A percentile compares a stretch with the other conserved stretches of the same genome.
These are phyloP conservation scores for Tympanoctomys barrerae DNA, from an alignment of 2,797 vertebrate species.

Conservation along the genomic window DNA sequence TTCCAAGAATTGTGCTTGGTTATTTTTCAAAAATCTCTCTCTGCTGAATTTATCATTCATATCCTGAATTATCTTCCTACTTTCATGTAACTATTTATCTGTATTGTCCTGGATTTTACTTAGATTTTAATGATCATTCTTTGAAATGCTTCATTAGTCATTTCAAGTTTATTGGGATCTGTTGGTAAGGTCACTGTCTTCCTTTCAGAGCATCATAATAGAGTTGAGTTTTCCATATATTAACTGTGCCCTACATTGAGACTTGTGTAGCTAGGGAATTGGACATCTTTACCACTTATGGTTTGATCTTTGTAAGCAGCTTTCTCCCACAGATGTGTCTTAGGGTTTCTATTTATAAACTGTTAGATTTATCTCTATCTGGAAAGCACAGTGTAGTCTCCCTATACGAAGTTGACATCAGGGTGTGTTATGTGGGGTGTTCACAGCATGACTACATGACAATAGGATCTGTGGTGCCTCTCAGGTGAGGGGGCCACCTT, in stretches of 20 bases:
- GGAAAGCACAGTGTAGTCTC: too few species aligned
- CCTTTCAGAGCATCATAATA: background rate
- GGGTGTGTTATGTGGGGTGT: too few species aligned
- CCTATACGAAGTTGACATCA: background rate
- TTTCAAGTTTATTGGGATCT: background rate
- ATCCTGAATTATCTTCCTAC: background rate
- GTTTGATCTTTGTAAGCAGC: background rate
- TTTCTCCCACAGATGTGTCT: too few species aligned
- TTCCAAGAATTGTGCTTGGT: background rate
- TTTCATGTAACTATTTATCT: background rate
- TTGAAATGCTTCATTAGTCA: background rate
- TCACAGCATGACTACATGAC: too few species aligned
- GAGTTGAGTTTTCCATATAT: background rate
- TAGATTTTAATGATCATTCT: background rate
- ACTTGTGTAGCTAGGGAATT: background rate
- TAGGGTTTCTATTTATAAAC: background rate
- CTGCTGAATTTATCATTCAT: background rate
- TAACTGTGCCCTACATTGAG: background rate
- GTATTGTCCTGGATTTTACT: background rate
- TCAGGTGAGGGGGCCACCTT: too few species aligned
- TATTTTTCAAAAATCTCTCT: background rate
- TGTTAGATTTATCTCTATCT: background rate
- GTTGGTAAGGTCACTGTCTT: background rate
- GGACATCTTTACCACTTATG: too few species aligned
- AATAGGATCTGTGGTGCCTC: background rate